Conservation (phyloP, 2,888 invertebrate genomes). For the Melieria omissa region DNA sequence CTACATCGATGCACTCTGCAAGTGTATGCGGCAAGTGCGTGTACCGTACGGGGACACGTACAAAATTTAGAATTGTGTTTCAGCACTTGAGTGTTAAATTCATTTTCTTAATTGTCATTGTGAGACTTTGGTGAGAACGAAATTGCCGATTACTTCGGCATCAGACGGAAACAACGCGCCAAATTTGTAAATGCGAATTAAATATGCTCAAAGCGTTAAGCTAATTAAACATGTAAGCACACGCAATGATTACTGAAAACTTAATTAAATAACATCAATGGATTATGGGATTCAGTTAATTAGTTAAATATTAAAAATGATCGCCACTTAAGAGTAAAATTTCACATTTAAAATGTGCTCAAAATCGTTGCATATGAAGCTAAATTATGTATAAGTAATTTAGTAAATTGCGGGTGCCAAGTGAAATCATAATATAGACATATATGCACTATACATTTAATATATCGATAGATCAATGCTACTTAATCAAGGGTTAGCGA, state of each 20-base stretch:
- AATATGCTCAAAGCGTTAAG: background rate
- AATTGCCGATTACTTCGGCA: too few species aligned
- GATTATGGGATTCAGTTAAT: too few species aligned
- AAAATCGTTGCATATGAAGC: slow-evolving; percentile 9
- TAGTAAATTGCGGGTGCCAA: background rate
- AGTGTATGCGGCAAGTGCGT: background rate
- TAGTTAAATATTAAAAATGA: too few species aligned
- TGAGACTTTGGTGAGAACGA: background rate
- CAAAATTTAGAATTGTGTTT: slow-evolving; percentile 56
- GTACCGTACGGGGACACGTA: slow-evolving; percentile 3
- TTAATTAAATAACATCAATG: too few species aligned
- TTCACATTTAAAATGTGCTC: slow-evolving; percentile 17
- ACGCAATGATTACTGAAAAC: too few species aligned
- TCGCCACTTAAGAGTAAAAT: background rate
- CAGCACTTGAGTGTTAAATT: slow-evolving; percentile 60
- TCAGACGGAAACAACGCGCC: too few species aligned
- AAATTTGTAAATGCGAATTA: too few species aligned
- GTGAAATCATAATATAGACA: background rate
- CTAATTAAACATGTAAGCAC: background rate
- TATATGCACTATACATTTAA: background rate
- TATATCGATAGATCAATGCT: background rate
- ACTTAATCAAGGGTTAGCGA: too few species aligned
- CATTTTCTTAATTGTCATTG: slow-evolving; percentile 29
- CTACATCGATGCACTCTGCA: background rate
- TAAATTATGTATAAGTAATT: too few species aligned